phyloP scores from a whole-genome alignment of 1,140 invertebrate species.

The Drosophila rufa region DNA sequence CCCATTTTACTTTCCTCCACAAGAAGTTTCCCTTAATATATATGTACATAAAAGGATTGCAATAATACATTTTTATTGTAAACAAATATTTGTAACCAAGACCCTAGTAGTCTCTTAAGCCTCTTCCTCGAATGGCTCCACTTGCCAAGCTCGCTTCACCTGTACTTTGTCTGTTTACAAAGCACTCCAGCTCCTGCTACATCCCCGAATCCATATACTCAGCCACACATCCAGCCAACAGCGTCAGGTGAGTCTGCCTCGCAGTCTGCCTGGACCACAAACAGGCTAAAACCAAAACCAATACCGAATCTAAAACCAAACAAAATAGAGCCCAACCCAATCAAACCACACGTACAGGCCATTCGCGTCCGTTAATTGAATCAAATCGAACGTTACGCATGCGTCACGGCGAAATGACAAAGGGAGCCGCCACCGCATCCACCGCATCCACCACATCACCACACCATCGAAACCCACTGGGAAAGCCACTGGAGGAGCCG shows the following conservation, averaged over 20 bases:
- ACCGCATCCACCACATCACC: constrained; percentile 20
- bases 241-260: constrained; percentile 41
- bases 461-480: constrained; percentile 25
- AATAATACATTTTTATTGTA: constrained; percentile 8
- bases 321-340: constrained; percentile 30
- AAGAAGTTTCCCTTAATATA: neutral
- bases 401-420: constrained; percentile 79
- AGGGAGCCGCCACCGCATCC: constrained; percentile 66
- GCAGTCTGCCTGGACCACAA: constrained; percentile 44
- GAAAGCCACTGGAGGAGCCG: constrained; percentile 49
- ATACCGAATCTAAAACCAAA: constrained; percentile 20
- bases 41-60: neutral
- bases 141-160: constrained; percentile 15
- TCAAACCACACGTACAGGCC: constrained; percentile 69
- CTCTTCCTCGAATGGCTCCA: constrained; percentile 15
- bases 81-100: constrained; percentile 15
- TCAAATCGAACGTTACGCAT: constrained; percentile 83
- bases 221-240: constrained; percentile 8
- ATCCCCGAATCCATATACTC: constrained; percentile 15
- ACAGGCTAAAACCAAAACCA: constrained; percentile 11
- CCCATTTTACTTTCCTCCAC: no score
- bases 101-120: neutral
- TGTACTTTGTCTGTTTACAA: constrained; percentile 31
- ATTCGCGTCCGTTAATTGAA: constrained; percentile 81
- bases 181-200: constrained; percentile 47